phyloP scores from a whole-genome alignment of 2,113 vertebrate species.

The Phocoena sinus region DNA sequence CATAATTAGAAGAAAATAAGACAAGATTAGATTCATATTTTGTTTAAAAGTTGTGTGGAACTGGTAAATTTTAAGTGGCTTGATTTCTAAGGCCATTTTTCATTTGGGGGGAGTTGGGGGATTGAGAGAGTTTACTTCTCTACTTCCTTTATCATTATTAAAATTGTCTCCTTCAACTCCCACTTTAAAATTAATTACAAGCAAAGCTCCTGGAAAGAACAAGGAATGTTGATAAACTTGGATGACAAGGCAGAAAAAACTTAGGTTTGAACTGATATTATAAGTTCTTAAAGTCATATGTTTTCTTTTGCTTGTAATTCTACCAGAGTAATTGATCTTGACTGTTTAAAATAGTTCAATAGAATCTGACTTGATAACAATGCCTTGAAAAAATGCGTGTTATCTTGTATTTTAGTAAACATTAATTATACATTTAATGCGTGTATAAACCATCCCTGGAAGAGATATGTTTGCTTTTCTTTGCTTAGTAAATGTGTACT shows the following conservation, averaged over 20 bases:
- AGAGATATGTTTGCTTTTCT: slow-evolving; percentile 27
- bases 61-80: neutral
- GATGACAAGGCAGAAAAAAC: neutral
- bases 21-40: slow-evolving; percentile 5
- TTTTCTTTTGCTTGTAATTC: neutral
- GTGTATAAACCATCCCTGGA: neutral
- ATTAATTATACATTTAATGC: neutral
- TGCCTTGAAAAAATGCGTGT: neutral
- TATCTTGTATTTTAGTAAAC: neutral
- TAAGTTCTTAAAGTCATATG: neutral
- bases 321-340: neutral
- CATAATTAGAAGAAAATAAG: neutral
- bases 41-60: neutral
- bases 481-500: neutral
- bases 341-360: neutral
- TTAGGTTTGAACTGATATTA: neutral
- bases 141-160: neutral
- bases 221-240: neutral
- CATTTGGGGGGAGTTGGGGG: neutral
- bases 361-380: neutral
- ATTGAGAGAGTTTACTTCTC: neutral
- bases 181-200: slow-evolving; percentile 42
- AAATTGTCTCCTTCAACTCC: slow-evolving; percentile 4
- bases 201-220: neutral
- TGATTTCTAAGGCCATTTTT: neutral